These are phyloP conservation scores for Cephalotes varians DNA, from an alignment of 2,888 invertebrate genomes.

Conservation along the genomic window DNA sequence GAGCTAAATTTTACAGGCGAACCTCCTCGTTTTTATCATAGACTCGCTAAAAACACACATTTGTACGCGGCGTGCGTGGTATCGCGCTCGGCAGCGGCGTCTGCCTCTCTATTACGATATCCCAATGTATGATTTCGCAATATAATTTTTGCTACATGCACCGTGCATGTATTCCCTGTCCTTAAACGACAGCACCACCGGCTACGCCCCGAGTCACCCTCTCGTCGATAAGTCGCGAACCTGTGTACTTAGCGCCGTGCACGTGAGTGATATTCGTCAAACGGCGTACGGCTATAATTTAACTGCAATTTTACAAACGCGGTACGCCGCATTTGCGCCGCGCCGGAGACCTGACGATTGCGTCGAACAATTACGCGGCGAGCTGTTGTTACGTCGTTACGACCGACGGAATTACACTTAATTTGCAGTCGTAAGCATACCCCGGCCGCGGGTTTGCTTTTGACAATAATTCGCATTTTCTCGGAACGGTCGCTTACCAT, in stretches of 20 bases:
- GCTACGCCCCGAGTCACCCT: slow-evolving; percentile 23
- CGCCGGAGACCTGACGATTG: slow-evolving; percentile 60
- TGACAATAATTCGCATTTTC: slow-evolving; percentile 69
- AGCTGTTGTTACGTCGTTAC: slow-evolving; percentile 70
- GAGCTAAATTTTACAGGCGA: neutral
- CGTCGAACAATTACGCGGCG: slow-evolving; percentile 64
- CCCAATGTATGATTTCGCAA: slow-evolving; percentile 22
- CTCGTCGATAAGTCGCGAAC: slow-evolving; percentile 39
- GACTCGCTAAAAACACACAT: neutral
- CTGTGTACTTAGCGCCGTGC: slow-evolving; percentile 55
- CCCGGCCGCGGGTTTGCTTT: slow-evolving; percentile 65
- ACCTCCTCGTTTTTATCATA: neutral
- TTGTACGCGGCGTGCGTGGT: slow-evolving; percentile 15
- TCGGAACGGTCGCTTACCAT: slow-evolving; percentile 58
- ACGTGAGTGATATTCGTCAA: slow-evolving; percentile 69
- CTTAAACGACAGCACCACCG: slow-evolving; percentile 36
- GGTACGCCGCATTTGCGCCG: slow-evolving; percentile 29
- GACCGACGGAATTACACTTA: slow-evolving; percentile 71
- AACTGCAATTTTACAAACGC: slow-evolving; percentile 66
- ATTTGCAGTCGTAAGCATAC: slow-evolving; percentile 69
- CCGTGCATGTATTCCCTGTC: neutral
- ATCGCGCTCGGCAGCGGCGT: slow-evolving; percentile 18
- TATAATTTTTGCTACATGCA: slow-evolving; percentile 12
- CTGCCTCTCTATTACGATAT: slow-evolving; percentile 36
- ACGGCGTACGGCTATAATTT: slow-evolving; percentile 68